Percentiles rank a stretch among this genome's conserved stretches.
phyloP scores from a whole-genome alignment of 2,797 vertebrate species.

The Alectoris magna region DNA sequence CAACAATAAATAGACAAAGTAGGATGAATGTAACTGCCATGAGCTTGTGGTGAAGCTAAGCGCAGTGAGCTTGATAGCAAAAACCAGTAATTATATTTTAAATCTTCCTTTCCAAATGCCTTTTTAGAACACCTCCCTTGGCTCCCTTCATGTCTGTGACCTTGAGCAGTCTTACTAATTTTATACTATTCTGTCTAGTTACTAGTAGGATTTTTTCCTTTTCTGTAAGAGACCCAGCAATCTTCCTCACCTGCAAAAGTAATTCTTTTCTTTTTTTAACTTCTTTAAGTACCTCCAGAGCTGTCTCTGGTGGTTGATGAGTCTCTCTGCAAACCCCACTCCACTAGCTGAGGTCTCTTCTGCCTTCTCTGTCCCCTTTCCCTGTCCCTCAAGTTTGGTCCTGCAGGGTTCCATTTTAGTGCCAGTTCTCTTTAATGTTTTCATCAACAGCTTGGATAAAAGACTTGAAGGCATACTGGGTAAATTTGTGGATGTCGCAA shows the following conservation, averaged over 20 bases:
- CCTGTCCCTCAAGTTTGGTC: neutral
- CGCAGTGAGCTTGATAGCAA: neutral
- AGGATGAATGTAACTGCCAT: neutral
- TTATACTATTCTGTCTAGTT: conserved; percentile 1
- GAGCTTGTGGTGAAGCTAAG: neutral
- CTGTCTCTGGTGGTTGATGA: neutral
- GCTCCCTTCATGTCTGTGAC: neutral
- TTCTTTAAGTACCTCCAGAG: neutral
- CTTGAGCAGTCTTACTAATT: conserved; percentile 4
- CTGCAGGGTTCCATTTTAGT: neutral
- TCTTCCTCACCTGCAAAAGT: neutral
- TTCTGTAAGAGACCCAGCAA: neutral
- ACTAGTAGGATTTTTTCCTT: neutral
- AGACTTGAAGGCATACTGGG: neutral
- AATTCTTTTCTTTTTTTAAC: neutral
- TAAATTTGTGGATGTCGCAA: neutral
- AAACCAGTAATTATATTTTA: neutral
- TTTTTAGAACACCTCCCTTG: conserved; percentile 1
- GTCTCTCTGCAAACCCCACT: neutral
- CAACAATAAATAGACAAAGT: neutral
- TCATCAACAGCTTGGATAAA: neutral
- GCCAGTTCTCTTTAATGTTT: neutral
- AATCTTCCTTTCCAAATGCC: neutral
- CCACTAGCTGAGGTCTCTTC: neutral
- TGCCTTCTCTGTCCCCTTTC: neutral